These are phyloP conservation scores for Paedocypris micromegethes DNA, from an alignment of 2,797 vertebrate species.

Conservation along the genomic window DNA sequence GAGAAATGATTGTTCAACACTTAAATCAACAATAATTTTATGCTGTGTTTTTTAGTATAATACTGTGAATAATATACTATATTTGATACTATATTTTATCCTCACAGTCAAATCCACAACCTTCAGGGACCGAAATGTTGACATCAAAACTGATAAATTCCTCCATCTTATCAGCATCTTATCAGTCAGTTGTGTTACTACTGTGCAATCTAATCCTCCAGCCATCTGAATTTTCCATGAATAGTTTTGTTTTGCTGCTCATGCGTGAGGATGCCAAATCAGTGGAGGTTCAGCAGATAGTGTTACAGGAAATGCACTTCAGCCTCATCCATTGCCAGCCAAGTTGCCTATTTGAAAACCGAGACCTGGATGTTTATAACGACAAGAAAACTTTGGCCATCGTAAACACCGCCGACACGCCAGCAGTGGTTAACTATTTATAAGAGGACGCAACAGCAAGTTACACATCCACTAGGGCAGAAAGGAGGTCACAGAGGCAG, in stretches of 20 bases:
- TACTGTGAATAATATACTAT: no score
- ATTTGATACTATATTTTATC: no score
- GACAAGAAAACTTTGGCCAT: conserved; percentile 48
- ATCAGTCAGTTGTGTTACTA: conserved; percentile 16
- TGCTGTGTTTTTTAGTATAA: no score
- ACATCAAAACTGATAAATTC: no score
- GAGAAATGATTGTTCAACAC: no score
- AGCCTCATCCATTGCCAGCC: conserved; percentile 15
- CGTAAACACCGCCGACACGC: conserved; percentile 53
- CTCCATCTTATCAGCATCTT: background rate
- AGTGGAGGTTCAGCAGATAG: conserved; percentile 30
- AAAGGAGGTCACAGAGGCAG: background rate
- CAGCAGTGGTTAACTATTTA: conserved; percentile 53
- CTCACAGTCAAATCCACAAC: no score
- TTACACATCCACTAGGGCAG: conserved; percentile 40
- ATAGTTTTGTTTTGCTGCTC: conserved; percentile 21
- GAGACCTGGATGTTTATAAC: conserved; percentile 53
- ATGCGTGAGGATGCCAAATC: conserved; percentile 7
- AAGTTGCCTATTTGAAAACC: conserved; percentile 48
- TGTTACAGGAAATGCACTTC: conserved; percentile 40
- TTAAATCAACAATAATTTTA: no score
- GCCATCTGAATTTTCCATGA: conserved; percentile 35
- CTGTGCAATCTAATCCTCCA: conserved; percentile 17
- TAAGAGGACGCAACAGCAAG: conserved; percentile 36
- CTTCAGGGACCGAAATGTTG: no score